Evolutionary conservation across 2,888 invertebrate genomes (phyloP).

Genomic region (Hirudinaria manillensis): DNA sequence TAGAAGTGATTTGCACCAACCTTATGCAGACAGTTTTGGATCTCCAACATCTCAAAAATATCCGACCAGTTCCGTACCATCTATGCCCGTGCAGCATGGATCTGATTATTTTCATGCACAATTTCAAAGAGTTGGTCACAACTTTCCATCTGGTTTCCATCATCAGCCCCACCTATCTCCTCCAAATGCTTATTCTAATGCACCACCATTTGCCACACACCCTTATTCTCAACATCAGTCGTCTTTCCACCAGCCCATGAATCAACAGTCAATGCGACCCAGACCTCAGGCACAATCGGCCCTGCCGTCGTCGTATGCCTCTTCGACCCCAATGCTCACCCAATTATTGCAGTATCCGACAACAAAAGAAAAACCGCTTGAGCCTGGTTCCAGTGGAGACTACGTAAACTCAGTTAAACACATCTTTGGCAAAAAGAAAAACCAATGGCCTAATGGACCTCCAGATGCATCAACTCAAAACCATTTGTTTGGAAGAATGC

Average conservation of each 20-base stretch:
- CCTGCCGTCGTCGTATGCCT: neutral
- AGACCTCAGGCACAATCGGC: slow-evolving; percentile 2
- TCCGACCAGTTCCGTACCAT: slow-evolving; percentile 2
- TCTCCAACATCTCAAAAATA: slow-evolving; percentile 10
- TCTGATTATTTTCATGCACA: slow-evolving; percentile 25
- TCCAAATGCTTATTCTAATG: slow-evolving; percentile 6
- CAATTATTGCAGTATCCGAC: slow-evolving; percentile 28
- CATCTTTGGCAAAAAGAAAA: slow-evolving; percentile 8
- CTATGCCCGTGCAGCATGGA: slow-evolving; percentile 3
- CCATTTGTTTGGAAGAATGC: slow-evolving; percentile 5
- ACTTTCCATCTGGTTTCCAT: slow-evolving; percentile 5
- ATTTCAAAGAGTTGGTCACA: slow-evolving; percentile 2
- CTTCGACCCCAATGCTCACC: slow-evolving; percentile 29
- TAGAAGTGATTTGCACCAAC: neutral
- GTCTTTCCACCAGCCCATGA: neutral
- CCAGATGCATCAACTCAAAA: neutral
- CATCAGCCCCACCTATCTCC: slow-evolving; percentile 2
- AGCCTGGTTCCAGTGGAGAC: neutral
- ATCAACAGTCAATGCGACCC: slow-evolving; percentile 4
- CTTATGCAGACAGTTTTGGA: neutral
- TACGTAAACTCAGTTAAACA: neutral
- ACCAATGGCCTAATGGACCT: slow-evolving; percentile 12
- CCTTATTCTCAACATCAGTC: slow-evolving; percentile 17
- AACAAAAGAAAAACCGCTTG: slow-evolving; percentile 4
- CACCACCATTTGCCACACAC: slow-evolving; percentile 1